Evolutionary conservation across 1,140 invertebrate genomes (phyloP), one percentile per base, ranked within the genome.

Genomic region (Drosophila parabipectinata): DNA sequence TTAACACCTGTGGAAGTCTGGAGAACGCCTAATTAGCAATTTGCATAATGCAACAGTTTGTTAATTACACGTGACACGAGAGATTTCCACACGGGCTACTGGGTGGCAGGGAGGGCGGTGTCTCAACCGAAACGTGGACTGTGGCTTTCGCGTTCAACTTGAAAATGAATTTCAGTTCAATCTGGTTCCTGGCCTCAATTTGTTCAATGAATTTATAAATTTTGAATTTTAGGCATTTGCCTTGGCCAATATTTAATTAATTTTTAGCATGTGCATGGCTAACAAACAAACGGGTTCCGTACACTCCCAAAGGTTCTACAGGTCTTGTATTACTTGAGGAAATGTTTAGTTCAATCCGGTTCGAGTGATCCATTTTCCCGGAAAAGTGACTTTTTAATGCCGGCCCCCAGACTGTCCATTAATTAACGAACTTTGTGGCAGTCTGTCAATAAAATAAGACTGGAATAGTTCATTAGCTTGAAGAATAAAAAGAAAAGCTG

Each of bases 21-120:
- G 71, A 74, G 72, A 74, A 58, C 74, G 62, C 41, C 55, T 73
- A 63, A 78, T 77, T 77, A 79, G 58, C 75, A 71, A 73, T 73
- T 75, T 76, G 67, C 57, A 62, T 76, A 66, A 72, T 80, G 59
- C 60, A 63, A 52, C 57, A 60, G 48, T 52, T 64, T 68, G 41
- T 55, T 84, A 84, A 84, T 84, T 80, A 85, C 77, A 85, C 72
- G 81, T 77, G 80, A 85, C 62, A 80, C 79, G n/a, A 15, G 44
- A 62, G 71, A 62, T 50, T 72, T 54, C 14, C 39, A 51, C 57
- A 21, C 44, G 44, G 44, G 44, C 44, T 24, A 3, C 18, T 47
- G 15, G 44, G 18, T 21, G 30, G 21, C 7, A 1, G 54, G 6
- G 47, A 3, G n/a, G 28, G 30, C 12, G 34, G 37, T 58, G 61